Evolutionary conservation across 2,113 vertebrate species (phyloP).

Genomic region (Lucifuga dentata): DNA sequence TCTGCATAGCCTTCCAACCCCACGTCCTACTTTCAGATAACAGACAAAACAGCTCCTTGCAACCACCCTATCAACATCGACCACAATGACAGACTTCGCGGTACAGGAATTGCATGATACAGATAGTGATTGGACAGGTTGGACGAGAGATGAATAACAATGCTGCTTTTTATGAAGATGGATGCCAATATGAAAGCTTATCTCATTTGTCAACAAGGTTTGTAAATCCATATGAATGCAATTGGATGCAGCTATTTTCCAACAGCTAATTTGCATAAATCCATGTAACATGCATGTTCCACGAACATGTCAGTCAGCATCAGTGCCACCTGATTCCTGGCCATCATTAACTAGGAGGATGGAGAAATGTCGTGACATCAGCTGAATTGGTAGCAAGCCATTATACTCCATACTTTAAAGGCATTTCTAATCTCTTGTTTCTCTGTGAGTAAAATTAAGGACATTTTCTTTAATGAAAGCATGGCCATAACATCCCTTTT

Average conservation of each 20-base stretch:
- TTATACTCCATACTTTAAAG: constrained; percentile 65
- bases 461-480: constrained; percentile 57
- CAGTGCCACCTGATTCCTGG: constrained; percentile 87
- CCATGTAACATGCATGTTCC: constrained; percentile 82
- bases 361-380: constrained; percentile 51
- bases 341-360: constrained; percentile 60
- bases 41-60: constrained; percentile 70
- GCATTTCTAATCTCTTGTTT: constrained; percentile 53
- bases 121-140: constrained; percentile 22
- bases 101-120: constrained; percentile 56
- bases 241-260: constrained; percentile 86
- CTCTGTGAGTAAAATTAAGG: constrained; percentile 69
- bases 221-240: constrained; percentile 81
- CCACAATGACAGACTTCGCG: constrained; percentile 67
- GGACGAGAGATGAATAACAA: constrained; percentile 51
- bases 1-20: constrained; percentile 44
- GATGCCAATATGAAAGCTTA: constrained; percentile 35
- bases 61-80: constrained; percentile 74
- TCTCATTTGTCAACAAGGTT: constrained; percentile 77
- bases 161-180: constrained; percentile 8
- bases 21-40: constrained; percentile 57
- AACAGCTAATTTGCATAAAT: constrained; percentile 90
- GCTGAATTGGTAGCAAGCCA: constrained; percentile 41
- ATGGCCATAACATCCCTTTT: constrained; percentile 55
- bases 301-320: constrained; percentile 84